These are phyloP conservation scores for Oedothorax gibbosus DNA, from an alignment of 1,140 invertebrate genomes.

Conservation along the genomic window DNA sequence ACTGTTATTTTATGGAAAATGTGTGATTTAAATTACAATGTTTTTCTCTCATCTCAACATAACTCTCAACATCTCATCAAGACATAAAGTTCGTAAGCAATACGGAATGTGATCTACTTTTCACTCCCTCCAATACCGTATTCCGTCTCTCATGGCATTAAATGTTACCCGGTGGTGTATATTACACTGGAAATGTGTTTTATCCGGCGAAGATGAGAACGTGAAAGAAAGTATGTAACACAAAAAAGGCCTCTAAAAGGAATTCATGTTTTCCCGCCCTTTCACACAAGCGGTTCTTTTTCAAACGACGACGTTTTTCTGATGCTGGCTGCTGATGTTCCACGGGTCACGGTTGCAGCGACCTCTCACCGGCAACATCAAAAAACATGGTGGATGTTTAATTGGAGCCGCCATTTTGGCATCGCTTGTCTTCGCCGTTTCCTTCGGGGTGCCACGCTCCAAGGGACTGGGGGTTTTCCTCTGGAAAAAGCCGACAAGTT, in stretches of 20 bases:
- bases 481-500: neutral
- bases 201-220: slow-evolving; percentile 36
- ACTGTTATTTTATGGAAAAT: no score
- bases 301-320: slow-evolving; percentile 35
- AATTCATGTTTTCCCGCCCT: slow-evolving; percentile 18
- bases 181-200: slow-evolving; percentile 40
- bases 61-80: no score
- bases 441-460: slow-evolving; percentile 34
- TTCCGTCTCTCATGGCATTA: slow-evolving; percentile 26
- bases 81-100: no score
- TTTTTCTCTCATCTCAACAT: no score
- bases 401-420: slow-evolving; percentile 56
- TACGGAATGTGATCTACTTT: neutral
- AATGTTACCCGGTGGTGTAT: slow-evolving; percentile 29
- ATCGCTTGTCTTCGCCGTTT: slow-evolving; percentile 38
- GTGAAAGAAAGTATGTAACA: slow-evolving; percentile 15
- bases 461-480: slow-evolving; percentile 1
- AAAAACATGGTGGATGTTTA: slow-evolving; percentile 49
- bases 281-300: slow-evolving; percentile 20
- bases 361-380: slow-evolving; percentile 58
- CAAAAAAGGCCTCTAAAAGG: neutral
- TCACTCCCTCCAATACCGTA: neutral
- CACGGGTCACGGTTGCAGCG: slow-evolving; percentile 51
- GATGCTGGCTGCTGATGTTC: slow-evolving; percentile 54
- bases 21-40: no score